Base-by-base conservation (phyloP, 2,113 vertebrate species). In the Pedionomus torquatus region DNA sequence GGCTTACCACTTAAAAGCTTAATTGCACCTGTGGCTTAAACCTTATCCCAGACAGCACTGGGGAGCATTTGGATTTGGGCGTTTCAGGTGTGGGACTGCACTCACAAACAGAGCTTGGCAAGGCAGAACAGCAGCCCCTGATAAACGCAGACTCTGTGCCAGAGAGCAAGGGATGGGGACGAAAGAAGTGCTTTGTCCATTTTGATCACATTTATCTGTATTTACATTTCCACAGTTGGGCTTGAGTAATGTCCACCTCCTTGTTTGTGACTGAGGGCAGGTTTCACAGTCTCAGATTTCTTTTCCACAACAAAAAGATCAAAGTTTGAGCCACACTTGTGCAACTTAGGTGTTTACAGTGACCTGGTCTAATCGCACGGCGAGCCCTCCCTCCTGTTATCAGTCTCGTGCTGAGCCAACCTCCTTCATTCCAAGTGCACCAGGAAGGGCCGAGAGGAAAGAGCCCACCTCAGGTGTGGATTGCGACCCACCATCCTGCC, bases 281-380 rank as follows among this genome's bases (percentile, higher is more conserved):
- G 87, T 96, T 94, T 95, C 87, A 76, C 39, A 83, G 94, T 76
- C 95, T 95, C 95, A 37, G 61, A 90, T 95, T 96, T 94, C 85
- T 88, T 91, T 94, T 96, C 95, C 96, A 95, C 93, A 93, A 95
- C 93, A 96, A 89, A 96, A 96, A 96, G 97, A 98, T 97, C 96
- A 97, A 98, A 97, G 97, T 97, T 98, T 95, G 89, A 91, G 77
- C 68, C 89, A 69, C 72, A 69, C 72, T 97, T 98, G 96, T 97
- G 96, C 97, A 97, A 98, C 92, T 80, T 13, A 72, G 92, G 89
- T 96, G 96, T 97, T 97, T 96, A 93, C 95, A 97, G 94, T 91
- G 94, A 97, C 60, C 91, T 87, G 89, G 91, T 75, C 83, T 94
- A 96, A 97, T 95, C 66, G 48, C 77, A 54, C 64, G 60, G 79